A percentile compares a stretch with the other conserved stretches of the same genome.
These are phyloP conservation scores for Nysson spinosus DNA, from an alignment of 2,888 invertebrate species.

Conservation along the genomic window DNA sequence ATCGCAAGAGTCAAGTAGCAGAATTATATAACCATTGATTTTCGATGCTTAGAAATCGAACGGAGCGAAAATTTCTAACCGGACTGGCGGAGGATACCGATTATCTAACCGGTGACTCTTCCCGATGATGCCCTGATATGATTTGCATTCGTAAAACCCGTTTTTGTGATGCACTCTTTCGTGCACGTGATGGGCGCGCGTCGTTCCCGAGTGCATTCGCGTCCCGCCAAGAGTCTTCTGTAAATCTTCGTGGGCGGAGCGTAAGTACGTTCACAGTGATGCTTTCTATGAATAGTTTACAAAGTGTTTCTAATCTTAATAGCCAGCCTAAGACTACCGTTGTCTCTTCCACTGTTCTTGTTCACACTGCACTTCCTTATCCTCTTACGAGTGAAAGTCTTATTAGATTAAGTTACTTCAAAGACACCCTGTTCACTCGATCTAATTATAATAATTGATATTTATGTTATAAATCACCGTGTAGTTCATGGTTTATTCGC, in stretches of 20 bases:
- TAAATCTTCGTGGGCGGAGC: slow-evolving; percentile 65
- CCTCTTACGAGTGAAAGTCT: no score
- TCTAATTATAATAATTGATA: no score
- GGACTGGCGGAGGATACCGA: slow-evolving; percentile 60
- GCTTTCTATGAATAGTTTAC: slow-evolving; percentile 48
- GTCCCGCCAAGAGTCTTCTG: slow-evolving; percentile 42
- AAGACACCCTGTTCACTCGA: no score
- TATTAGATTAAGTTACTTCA: no score
- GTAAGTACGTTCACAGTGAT: slow-evolving; percentile 49
- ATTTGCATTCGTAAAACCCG: slow-evolving; percentile 67
- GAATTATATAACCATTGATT: neutral
- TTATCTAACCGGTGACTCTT: no score
- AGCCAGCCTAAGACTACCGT: slow-evolving; percentile 12
- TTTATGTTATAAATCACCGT: no score
- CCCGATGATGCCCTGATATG: slow-evolving; percentile 53
- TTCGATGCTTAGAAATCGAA: slow-evolving; percentile 29
- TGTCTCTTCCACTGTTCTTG: neutral
- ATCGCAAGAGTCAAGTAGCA: slow-evolving; percentile 25
- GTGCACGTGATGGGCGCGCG: slow-evolving; percentile 42
- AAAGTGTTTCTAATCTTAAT: slow-evolving; percentile 38
- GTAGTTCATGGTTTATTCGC: no score
- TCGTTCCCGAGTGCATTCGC: slow-evolving; percentile 40
- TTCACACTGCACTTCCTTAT: no score
- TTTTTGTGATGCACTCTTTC: slow-evolving; percentile 56
- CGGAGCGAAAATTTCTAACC: slow-evolving; percentile 53